A percentile compares a stretch with the other conserved stretches of the same genome.
phyloP scores from a whole-genome alignment of 2,888 invertebrate genomes.

The Galerucella pusilla region DNA sequence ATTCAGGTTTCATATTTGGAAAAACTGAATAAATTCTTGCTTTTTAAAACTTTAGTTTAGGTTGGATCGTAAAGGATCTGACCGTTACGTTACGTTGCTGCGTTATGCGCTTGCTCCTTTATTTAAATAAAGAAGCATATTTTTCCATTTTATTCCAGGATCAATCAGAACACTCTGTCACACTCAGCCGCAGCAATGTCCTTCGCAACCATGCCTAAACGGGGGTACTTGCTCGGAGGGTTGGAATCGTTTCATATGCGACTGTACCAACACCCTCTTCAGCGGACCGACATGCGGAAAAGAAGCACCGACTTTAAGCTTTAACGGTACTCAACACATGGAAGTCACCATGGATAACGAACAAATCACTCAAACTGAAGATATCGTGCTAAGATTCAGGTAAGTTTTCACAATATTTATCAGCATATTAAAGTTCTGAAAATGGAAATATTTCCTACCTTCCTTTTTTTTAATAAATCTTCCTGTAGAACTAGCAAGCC shows the following conservation, averaged over 20 bases:
- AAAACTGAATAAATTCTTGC: background rate
- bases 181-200: constrained; percentile 82
- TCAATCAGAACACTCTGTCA: constrained; percentile 92
- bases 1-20: background rate
- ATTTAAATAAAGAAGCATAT: background rate
- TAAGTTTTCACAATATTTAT: background rate
- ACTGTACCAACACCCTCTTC: constrained; percentile 89
- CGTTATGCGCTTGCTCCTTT: background rate
- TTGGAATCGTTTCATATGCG: constrained; percentile 95
- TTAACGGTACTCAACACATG: constrained; percentile 92
- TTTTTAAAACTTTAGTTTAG: too few relatives aligned
- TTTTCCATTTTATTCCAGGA: constrained; percentile 67
- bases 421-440: too few relatives aligned
- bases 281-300: constrained; percentile 91
- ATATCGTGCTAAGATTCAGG: constrained; percentile 85
- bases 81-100: too few relatives aligned
- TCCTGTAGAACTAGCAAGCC: constrained; percentile 84
- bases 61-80: too few relatives aligned
- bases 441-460: too few relatives aligned
- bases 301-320: constrained; percentile 88
- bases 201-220: constrained; percentile 89
- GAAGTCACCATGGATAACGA: constrained; percentile 61
- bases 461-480: background rate
- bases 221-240: constrained; percentile 91
- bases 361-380: constrained; percentile 83